Conservation (phyloP, 2,797 vertebrate species). For the Sebastes elongatus region DNA sequence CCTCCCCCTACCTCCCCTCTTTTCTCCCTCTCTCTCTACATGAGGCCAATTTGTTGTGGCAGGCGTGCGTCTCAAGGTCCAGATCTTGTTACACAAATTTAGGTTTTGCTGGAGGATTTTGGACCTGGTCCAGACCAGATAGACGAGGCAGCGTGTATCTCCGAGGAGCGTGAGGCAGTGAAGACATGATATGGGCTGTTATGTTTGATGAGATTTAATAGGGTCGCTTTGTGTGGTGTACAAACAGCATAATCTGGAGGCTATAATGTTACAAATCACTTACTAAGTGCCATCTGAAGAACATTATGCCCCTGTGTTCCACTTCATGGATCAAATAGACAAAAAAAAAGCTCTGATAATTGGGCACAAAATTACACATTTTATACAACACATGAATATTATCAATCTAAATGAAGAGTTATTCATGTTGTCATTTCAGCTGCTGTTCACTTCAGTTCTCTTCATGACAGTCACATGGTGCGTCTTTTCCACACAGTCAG, state of each 20-base stretch:
- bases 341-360: conserved; percentile 7
- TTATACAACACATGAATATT: conserved; percentile 10
- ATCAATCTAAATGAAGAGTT: conserved; percentile 30
- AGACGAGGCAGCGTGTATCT: conserved; percentile 67
- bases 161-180: conserved; percentile 60
- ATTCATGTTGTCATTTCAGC: conserved; percentile 27
- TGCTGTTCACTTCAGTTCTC: conserved; percentile 30
- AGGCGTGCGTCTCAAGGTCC: conserved; percentile 79
- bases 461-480: conserved; percentile 18
- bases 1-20: conserved; percentile 40
- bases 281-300: conserved; percentile 58
- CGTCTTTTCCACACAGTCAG: conserved; percentile 38
- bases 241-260: conserved; percentile 68
- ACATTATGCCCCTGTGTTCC: conserved; percentile 41
- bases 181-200: conserved; percentile 79
- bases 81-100: conserved; percentile 85
- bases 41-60: conserved; percentile 86
- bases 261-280: conserved; percentile 74
- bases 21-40: conserved; percentile 65
- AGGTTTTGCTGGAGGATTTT: conserved; percentile 78
- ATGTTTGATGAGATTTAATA: conserved; percentile 78
- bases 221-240: conserved; percentile 60
- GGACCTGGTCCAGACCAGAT: conserved; percentile 79
- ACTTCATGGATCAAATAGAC: conserved; percentile 45
- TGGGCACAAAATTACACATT: conserved; percentile 23